Evolutionary conservation across 30 jellyfish, hydroid and myxozoan genomes (phyloP), one percentile per base, ranked within the genome.

Genomic region (Haliclystus octoradiatus): DNA sequence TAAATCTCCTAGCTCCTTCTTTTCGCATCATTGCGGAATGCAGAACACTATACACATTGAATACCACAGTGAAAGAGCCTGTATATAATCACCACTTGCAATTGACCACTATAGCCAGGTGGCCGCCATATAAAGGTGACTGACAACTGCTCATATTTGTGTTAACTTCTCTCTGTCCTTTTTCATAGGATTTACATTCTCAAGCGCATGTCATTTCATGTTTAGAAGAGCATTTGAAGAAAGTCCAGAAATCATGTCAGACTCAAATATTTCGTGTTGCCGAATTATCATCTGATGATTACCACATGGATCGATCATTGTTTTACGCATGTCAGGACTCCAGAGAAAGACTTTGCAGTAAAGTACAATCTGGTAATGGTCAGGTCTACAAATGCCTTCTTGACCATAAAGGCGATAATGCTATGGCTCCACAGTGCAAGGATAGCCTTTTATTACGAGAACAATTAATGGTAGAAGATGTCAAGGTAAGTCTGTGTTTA

Each of bases 281-380:
- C 1, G 97, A 81, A 62, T 61, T 88, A 32, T 92, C 93, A 34
- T 71, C 97, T 0, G 97, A 88, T 82, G 97, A 88, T 66, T 88
- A 80, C 65, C 97, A 88, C 66, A 70, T 81, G 85, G 97, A 88
- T 68, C 69, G 97, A 15, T 93, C 97, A 7, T 62, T 88, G 28
- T 88, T 69, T 70, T 88, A 88, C 62, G 95, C 97, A 2, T 88
- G 97, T 77, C 97, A 88, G 64, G 95, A 77, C 34, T 93, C 95
- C 0, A 77, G 97, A 33, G 90, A 71, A 23, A 62, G 88, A 32
- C 80, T 80, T 63, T 88, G 97, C 70, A 25, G 64, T 0, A 78
- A 71, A 22, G 92, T 81, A 0, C 92, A 88, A 72, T 52, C 95
- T 25, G 97, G 97, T 13, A 91, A 75, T 3, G 97, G 97, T 9